Evolutionary conservation across 2,888 invertebrate species (phyloP), one percentile per base, ranked within the genome.

Genomic region (Panorpa germanica): DNA sequence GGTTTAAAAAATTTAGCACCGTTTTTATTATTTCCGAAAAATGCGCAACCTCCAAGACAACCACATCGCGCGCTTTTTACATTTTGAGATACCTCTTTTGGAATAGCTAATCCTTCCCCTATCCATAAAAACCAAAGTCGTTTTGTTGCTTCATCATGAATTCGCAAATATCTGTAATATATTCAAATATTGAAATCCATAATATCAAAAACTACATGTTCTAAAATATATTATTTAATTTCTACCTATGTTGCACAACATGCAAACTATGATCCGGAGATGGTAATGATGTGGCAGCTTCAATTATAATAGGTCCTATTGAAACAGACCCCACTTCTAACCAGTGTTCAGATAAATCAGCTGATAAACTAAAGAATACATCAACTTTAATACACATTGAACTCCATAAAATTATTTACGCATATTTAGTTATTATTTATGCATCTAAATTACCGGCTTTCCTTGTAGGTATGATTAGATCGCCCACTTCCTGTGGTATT

Each of bases 111-210:
- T n/a, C n/a, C n/a, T n/a, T n/a, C n/a, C n/a, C n/a, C n/a, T n/a
- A n/a, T n/a, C 95, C 95, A 96, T 15, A 98, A 54, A 48, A 98
- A 96, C 86, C 90, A 91, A 19, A 98, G 57, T 33, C 91, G 67
- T 46, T 82, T 83, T 1, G 73, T 72, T 40, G 74, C 69, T 13
- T 73, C 73, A 53, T 98, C 96, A 42, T 85, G 83, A 27, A 71
- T 65, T 45, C 72, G 75, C 24, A 86, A 50, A 49, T 81, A 75
- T 40, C 59, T 62, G 21, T 3, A 40, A 38, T 22, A 25, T 31
- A 31, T 12, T 10, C 9, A 13, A 25, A 17, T 29, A 14, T 16
- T 15, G 11, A 10, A 4, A 31, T 19, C 14, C 27, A 10, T 13
- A 19, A 24, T 24, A 12, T 25, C 3, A 7, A 23, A 29, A 26